Base-by-base conservation (phyloP, 2,113 vertebrate genomes). In the Lepidothrix coronata region DNA sequence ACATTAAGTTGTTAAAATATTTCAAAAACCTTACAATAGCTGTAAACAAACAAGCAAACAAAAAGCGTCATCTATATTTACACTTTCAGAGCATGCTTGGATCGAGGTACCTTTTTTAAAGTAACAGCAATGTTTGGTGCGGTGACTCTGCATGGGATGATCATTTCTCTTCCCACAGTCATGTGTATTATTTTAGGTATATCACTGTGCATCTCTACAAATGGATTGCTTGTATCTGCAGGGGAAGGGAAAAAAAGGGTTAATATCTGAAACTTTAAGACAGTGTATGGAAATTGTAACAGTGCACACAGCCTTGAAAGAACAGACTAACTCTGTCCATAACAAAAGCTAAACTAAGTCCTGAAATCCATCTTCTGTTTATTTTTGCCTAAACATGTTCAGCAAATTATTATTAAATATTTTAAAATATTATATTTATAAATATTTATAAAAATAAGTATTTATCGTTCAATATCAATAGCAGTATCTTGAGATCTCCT, bases 91-190 rank as follows among this genome's bases (percentile, higher is more conserved):
- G 13, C 55, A 88, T 22, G 49, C 21, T 58, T 58, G 23, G 37
- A 61, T 31, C 28, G 21, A 85, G 25, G 78, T 97, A 98, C 98
- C 98, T 97, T 98, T 96, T 88, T 97, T 88, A 99, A 97, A 30
- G 97, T 97, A 77, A 99, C 98, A 73, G 93, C 97, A 96, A 98
- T 20, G 63, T 99, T 96, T 15, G 99, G 99, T 61, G 99, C 97
- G 7, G 99, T 99, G 88, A 99, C 99, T 94, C 98, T 98, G 98
- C 99, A 99, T 68, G 99, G 99, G 88, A 99, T 97, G 88, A 99
- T 79, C 88, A 99, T 95, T 28, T 98, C 94, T 96, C 97, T 92
- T 91, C 98, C 98, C 95, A 98, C 97, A 37, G 93, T 98, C 98
- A 99, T 98, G 72, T 97, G 98, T 95, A 99, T 96, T 91, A 98